These are phyloP conservation scores for Stenchaetothrips biformis DNA, from an alignment of 2,888 invertebrate species.

Conservation along the genomic window DNA sequence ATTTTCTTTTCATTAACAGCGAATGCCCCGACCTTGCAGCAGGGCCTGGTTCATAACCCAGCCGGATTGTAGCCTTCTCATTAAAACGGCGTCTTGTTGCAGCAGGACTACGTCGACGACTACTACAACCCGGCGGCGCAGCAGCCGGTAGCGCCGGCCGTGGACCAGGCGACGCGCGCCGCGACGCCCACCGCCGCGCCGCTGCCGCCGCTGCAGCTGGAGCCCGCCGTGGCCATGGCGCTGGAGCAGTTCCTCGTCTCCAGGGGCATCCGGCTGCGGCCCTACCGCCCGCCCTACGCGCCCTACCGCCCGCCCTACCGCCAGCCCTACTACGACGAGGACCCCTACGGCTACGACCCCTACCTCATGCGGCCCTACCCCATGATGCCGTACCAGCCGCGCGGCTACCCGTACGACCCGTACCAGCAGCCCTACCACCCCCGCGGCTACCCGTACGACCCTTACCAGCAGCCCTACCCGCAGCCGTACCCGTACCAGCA, in stretches of 20 bases:
- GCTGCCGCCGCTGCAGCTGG: constrained; percentile 16
- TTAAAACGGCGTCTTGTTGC: too few relatives aligned
- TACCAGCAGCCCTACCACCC: not conserved
- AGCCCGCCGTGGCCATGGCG: constrained; percentile 12
- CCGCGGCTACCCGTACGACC: not conserved
- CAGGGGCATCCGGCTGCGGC: constrained; percentile 9
- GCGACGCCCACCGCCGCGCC: not conserved
- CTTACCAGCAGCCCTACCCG: not conserved
- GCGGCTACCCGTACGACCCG: constrained; percentile 13
- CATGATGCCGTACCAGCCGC: not conserved
- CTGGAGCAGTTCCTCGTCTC: constrained; percentile 18
- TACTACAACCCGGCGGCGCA: not conserved
- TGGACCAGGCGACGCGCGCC: not conserved
- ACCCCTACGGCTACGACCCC: constrained; percentile 9
- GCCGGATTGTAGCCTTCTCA: too few relatives aligned
- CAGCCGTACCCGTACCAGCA: not conserved
- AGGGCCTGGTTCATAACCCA: too few relatives aligned
- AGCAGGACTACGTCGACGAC: constrained; percentile 6
- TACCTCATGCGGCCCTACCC: constrained; percentile 1
- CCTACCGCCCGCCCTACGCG: not conserved
- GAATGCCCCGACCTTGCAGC: too few relatives aligned
- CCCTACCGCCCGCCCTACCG: constrained; percentile 2
- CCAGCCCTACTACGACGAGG: constrained; percentile 10
- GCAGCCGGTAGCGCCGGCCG: not conserved
- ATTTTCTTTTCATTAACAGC: too few relatives aligned